Conservation (phyloP, 2,113 vertebrate species). For the Carassius carassius region DNA sequence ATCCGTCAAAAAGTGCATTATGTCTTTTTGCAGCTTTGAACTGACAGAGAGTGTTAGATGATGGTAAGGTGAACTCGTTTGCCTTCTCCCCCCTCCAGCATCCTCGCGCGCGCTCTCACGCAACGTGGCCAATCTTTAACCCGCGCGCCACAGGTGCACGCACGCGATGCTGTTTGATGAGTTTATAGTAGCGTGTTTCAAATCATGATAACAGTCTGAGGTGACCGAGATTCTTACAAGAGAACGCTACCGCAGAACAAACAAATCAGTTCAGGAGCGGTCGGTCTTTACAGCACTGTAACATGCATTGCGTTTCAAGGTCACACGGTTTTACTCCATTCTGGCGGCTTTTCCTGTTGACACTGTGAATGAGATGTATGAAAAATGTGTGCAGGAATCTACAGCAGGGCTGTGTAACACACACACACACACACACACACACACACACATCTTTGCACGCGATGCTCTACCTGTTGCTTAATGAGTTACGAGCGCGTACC, state of each 20-base stretch:
- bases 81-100: constrained; percentile 55
- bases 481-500: constrained; percentile 19
- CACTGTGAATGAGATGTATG: background rate
- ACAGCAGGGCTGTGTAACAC: constrained; percentile 22
- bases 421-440: constrained; percentile 29
- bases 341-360: background rate
- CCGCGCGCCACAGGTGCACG: constrained; percentile 67
- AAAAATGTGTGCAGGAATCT: constrained; percentile 2
- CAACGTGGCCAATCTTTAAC: constrained; percentile 81
- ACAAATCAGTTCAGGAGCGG: background rate
- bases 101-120: constrained; percentile 74
- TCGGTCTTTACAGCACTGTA: background rate
- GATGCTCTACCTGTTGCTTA: constrained; percentile 40
- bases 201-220: constrained; percentile 21
- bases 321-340: background rate
- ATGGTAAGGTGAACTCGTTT: constrained; percentile 9
- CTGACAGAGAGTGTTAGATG: background rate
- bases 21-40: background rate
- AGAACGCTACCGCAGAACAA: background rate
- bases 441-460: constrained; percentile 52
- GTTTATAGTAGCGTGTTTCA: constrained; percentile 56
- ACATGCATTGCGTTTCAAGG: background rate
- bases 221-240: background rate
- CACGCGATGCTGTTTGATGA: constrained; percentile 65
- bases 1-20: background rate